These are phyloP conservation scores for Lycorma delicatula DNA, from an alignment of 1,140 invertebrate genomes.

Conservation along the genomic window DNA sequence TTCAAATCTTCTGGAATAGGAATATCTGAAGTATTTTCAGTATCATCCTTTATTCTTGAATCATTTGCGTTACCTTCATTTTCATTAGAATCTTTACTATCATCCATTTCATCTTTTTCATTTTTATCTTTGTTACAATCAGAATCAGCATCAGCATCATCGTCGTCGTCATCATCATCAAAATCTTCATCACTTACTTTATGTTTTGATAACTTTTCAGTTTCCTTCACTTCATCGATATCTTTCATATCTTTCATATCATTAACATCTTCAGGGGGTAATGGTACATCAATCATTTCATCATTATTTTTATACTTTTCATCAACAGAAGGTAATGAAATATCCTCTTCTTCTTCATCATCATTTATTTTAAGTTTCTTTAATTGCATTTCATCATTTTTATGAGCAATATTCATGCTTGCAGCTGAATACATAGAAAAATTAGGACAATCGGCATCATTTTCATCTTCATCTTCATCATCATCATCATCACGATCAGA, in stretches of 20 bases:
- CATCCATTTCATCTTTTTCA: slow-evolving; percentile 28
- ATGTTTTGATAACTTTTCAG: too few relatives aligned
- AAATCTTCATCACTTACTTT: slow-evolving; percentile 25
- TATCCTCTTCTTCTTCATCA: slow-evolving; percentile 11
- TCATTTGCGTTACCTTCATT: slow-evolving; percentile 34
- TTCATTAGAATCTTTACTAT: slow-evolving; percentile 33
- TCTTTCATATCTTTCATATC: slow-evolving; percentile 29
- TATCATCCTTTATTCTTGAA: slow-evolving; percentile 33
- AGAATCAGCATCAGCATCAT: too few relatives aligned
- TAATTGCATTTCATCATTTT: slow-evolving; percentile 24
- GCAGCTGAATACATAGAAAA: slow-evolving; percentile 73
- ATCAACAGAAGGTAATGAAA: too few relatives aligned
- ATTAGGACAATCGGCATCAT: slow-evolving; percentile 54
- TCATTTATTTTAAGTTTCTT: too few relatives aligned
- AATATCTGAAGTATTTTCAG: slow-evolving; percentile 35
- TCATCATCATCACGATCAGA: too few relatives aligned
- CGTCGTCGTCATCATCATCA: slow-evolving; percentile 17
- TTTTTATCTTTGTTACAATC: too few relatives aligned
- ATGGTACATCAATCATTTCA: slow-evolving; percentile 20
- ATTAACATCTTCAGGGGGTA: background rate
- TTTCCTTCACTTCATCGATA: too few relatives aligned
- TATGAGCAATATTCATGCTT: slow-evolving; percentile 47
- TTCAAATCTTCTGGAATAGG: slow-evolving; percentile 38
- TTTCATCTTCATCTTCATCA: slow-evolving; percentile 41
- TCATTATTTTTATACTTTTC: too few relatives aligned